phyloP scores from a whole-genome alignment of 2,888 invertebrate genomes.

The Ormyrus thymus region DNA sequence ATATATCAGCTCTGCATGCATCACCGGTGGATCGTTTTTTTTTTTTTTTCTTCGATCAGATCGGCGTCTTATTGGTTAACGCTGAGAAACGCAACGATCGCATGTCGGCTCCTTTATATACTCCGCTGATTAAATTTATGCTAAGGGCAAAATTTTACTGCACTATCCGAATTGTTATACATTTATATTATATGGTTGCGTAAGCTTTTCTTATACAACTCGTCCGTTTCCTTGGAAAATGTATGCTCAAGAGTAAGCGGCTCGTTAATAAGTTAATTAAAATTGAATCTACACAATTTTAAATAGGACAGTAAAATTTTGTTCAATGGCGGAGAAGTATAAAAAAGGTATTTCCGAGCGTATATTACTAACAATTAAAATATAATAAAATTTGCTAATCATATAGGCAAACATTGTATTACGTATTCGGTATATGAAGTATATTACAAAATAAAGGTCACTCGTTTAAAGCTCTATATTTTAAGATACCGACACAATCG shows the following conservation, averaged over 20 bases:
- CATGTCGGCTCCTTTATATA: neutral
- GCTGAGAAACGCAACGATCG: conserved; percentile 23
- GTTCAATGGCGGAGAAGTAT: neutral
- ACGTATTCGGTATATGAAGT: conserved; percentile 37
- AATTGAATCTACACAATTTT: neutral
- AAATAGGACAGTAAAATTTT: conserved; percentile 27
- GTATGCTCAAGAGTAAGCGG: no score
- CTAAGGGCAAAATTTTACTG: conserved; percentile 26
- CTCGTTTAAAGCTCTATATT: conserved; percentile 46
- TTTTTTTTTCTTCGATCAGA: conserved; percentile 4
- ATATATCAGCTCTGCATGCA: conserved; percentile 19
- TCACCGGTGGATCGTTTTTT: conserved; percentile 12
- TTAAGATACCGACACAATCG: conserved; percentile 44
- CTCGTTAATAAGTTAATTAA: neutral
- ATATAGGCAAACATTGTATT: conserved; percentile 16
- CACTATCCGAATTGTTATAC: neutral
- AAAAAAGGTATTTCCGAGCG: conserved; percentile 21
- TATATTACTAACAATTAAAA: conserved; percentile 18
- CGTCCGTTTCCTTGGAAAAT: neutral
- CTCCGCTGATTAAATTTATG: neutral
- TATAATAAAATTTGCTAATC: conserved; percentile 12
- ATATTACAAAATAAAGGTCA: conserved; percentile 50
- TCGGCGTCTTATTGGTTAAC: conserved; percentile 8
- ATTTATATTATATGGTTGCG: neutral
- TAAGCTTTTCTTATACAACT: neutral